A percentile compares a stretch with the other conserved stretches of the same genome.
These are phyloP conservation scores for Caenorhabditis wallacei DNA, from an alignment of 2,888 invertebrate species.

Conservation along the genomic window DNA sequence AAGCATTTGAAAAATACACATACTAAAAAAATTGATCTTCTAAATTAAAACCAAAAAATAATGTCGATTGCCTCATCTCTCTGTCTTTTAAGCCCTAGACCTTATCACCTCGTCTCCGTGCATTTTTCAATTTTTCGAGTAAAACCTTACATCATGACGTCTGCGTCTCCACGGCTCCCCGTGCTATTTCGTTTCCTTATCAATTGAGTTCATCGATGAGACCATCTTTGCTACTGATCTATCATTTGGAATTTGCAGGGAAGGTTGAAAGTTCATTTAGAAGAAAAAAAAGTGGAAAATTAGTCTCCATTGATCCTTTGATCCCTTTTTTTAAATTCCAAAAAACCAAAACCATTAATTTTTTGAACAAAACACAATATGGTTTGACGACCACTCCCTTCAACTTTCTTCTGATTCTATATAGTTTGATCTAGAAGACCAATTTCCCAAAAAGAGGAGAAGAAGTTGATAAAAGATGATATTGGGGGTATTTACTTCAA, in stretches of 20 bases:
- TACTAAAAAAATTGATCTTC: no score
- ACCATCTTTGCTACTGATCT: slow-evolving; percentile 50
- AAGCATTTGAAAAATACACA: no score
- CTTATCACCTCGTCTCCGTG: slow-evolving; percentile 53
- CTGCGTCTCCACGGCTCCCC: slow-evolving; percentile 10
- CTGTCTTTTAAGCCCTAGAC: slow-evolving; percentile 39
- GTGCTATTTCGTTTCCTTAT: slow-evolving; percentile 34
- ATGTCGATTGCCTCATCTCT: slow-evolving; percentile 46
- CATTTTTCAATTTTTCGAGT: slow-evolving; percentile 55
- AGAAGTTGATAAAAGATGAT: no score
- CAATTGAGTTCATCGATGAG: slow-evolving; percentile 60
- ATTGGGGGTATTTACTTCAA: no score
- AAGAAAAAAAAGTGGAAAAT: background rate
- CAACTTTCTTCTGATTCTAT: no score
- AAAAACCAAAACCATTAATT: no score
- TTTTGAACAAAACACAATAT: no score
- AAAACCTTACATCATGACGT: slow-evolving; percentile 46
- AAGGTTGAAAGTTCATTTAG: background rate
- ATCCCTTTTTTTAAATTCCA: no score
- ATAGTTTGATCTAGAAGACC: no score
- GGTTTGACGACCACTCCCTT: no score
- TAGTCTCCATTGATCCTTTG: no score
- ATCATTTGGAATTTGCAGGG: background rate
- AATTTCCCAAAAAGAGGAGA: no score
- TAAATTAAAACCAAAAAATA: background rate